Evolutionary conservation across 2,113 vertebrate genomes (phyloP).

Genomic region (Neogobius melanostomus): DNA sequence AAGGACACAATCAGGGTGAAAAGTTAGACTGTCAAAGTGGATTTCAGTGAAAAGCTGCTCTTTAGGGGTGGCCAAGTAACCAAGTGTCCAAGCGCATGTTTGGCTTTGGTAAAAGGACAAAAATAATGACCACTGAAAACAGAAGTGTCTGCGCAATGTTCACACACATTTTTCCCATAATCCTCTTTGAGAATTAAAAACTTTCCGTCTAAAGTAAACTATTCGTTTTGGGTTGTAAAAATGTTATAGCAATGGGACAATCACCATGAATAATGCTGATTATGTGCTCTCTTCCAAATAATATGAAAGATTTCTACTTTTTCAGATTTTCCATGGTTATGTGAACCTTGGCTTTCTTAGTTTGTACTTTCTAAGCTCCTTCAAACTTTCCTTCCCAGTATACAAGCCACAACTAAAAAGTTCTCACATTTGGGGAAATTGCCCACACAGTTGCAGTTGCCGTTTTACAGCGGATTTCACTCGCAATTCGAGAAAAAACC

Average conservation of each 20-base stretch:
- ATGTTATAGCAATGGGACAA: no score
- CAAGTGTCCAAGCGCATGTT: conserved; percentile 15
- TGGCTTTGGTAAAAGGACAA: conserved; percentile 15
- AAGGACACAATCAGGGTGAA: conserved; percentile 33
- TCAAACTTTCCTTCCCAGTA: conserved; percentile 17
- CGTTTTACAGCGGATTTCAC: conserved; percentile 59
- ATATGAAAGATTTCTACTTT: no score
- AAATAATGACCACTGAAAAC: conserved; percentile 17
- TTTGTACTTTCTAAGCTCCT: conserved; percentile 12
- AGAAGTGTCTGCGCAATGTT: conserved; percentile 14
- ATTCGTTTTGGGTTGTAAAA: no score
- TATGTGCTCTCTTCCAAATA: no score
- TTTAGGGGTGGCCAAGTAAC: conserved; percentile 29
- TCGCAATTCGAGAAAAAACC: conserved; percentile 54
- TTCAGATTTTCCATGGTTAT: no score
- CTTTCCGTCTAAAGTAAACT: no score
- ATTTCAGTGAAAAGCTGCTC: conserved; percentile 21
- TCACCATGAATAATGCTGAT: no score
- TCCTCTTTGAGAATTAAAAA: no score
- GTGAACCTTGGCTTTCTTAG: conserved; percentile 12
- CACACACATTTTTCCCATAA: background rate
- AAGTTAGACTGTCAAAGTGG: conserved; percentile 36
- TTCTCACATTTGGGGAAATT: conserved; percentile 59
- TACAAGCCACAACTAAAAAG: conserved; percentile 32
- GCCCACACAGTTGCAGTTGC: conserved; percentile 52